Percentiles rank a stretch among this genome's conserved stretches.
Evolutionary conservation across 2,113 vertebrate species (phyloP).

Genomic region (Pomatostomus ruficeps): DNA sequence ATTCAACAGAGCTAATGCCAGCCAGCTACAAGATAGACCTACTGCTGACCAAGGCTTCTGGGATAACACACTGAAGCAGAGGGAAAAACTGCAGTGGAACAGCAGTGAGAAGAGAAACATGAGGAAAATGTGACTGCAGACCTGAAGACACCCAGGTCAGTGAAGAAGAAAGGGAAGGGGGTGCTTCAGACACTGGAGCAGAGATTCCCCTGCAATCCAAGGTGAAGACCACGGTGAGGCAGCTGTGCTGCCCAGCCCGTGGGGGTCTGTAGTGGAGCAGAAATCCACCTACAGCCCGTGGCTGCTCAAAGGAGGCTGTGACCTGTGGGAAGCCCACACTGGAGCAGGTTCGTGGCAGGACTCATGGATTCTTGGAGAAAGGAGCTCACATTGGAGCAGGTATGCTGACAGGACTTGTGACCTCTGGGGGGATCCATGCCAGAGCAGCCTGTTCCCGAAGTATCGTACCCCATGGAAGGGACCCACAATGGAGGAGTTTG

Average conservation of each 20-base stretch:
- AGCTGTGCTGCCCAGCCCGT: fast-evolving
- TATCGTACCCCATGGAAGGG: background rate
- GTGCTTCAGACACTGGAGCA: background rate
- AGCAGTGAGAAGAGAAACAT: background rate
- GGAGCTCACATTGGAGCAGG: fast-evolving
- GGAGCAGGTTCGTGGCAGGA: background rate
- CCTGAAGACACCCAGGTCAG: background rate
- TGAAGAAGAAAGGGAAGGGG: background rate
- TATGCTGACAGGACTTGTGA: background rate
- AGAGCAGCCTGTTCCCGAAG: background rate
- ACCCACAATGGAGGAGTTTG: background rate
- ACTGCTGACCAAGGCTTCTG: background rate
- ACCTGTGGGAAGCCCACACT: fast-evolving
- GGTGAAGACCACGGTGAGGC: fast-evolving
- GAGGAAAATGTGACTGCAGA: background rate
- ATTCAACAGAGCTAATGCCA: background rate
- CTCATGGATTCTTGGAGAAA: background rate
- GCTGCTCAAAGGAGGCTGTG: background rate
- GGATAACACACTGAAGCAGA: background rate
- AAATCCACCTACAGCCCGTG: background rate
- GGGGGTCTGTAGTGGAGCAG: background rate
- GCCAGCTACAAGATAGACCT: background rate
- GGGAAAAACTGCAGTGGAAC: background rate
- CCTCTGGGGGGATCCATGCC: fast-evolving
- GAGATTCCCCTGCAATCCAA: fast-evolving